These are phyloP conservation scores for Drosophila bunnanda DNA, from an alignment of 2,888 invertebrate genomes.

Conservation along the genomic window DNA sequence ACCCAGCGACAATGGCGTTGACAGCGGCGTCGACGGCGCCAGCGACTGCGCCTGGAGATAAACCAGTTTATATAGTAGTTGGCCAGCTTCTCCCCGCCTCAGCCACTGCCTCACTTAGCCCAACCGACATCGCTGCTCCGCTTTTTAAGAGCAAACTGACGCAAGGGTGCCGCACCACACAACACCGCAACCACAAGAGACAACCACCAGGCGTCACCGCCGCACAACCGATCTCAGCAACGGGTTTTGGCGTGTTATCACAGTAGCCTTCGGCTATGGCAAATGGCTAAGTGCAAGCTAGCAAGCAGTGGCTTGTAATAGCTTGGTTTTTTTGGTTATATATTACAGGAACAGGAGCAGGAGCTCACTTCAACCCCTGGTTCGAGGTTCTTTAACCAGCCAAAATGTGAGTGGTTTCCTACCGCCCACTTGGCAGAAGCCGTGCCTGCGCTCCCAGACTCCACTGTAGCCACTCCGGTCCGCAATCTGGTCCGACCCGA, in stretches of 20 bases:
- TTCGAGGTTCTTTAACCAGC: too few relatives aligned
- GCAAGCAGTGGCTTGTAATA: neutral
- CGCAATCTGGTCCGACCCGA: slow-evolving; percentile 24
- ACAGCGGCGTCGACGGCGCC: slow-evolving; percentile 50
- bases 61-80: slow-evolving; percentile 59
- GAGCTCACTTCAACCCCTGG: too few relatives aligned
- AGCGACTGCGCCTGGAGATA: slow-evolving; percentile 27
- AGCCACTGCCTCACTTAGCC: slow-evolving; percentile 61
- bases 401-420: neutral
- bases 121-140: slow-evolving; percentile 48
- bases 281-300: neutral
- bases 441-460: slow-evolving; percentile 5
- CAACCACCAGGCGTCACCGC: slow-evolving; percentile 30
- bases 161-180: slow-evolving; percentile 65
- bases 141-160: slow-evolving; percentile 78
- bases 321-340: neutral
- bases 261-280: slow-evolving; percentile 14
- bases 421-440: neutral
- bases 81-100: slow-evolving; percentile 10
- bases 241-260: slow-evolving; percentile 76
- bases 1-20: slow-evolving; percentile 67
- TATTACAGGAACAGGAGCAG: neutral
- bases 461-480: slow-evolving; percentile 30
- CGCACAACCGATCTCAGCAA: slow-evolving; percentile 54
- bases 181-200: slow-evolving; percentile 23